Evolutionary conservation across 2,113 vertebrate species (phyloP).

Genomic region (Cynopterus brachyotis): DNA sequence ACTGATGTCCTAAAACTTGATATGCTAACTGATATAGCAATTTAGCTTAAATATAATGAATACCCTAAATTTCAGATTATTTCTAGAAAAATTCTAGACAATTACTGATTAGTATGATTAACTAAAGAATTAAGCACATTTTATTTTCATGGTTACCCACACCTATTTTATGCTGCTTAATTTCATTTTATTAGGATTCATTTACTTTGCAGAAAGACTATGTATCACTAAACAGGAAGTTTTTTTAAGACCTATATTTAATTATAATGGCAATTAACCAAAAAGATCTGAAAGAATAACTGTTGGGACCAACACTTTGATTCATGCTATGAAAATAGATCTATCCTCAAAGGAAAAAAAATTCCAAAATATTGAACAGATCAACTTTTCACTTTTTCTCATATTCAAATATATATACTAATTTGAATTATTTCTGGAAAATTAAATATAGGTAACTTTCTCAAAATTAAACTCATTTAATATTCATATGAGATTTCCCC

Average conservation of each 20-base stretch:
- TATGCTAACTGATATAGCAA: slow-evolving; percentile 19
- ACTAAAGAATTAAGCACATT: neutral
- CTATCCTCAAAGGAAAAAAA: slow-evolving; percentile 13
- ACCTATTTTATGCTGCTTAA: neutral
- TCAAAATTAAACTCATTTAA: slow-evolving; percentile 22
- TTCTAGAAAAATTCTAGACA: slow-evolving; percentile 25
- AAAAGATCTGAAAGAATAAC: neutral
- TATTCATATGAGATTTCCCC: neutral
- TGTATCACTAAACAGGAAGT: neutral
- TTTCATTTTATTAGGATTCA: slow-evolving; percentile 27
- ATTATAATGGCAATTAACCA: neutral
- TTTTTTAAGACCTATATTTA: slow-evolving; percentile 23
- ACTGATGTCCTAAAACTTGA: slow-evolving; percentile 35
- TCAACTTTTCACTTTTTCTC: slow-evolving; percentile 6
- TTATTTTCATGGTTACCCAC: neutral
- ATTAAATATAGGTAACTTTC: neutral
- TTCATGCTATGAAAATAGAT: neutral
- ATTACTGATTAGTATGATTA: neutral
- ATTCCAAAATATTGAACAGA: neutral
- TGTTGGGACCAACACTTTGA: neutral
- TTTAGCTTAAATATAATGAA: slow-evolving; percentile 26
- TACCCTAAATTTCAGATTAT: slow-evolving; percentile 33
- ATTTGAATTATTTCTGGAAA: slow-evolving; percentile 33
- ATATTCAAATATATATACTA: neutral
- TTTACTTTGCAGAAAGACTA: neutral